phyloP scores from a whole-genome alignment of 2,888 invertebrate species.

The Ormyrus rosae region DNA sequence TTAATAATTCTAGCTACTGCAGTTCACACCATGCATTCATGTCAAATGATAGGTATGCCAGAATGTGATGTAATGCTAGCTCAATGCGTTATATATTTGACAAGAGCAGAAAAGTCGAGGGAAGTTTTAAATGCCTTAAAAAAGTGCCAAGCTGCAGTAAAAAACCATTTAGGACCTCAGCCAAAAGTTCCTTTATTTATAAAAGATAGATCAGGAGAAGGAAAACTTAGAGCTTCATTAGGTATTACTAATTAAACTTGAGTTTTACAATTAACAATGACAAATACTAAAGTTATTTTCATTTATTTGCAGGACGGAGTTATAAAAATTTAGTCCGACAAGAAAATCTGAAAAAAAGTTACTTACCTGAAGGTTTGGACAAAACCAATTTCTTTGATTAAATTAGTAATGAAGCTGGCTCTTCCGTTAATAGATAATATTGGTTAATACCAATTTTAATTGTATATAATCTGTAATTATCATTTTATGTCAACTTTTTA shows the following conservation, averaged over 20 bases:
- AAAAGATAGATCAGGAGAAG: conserved; percentile 54
- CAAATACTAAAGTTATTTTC: background rate
- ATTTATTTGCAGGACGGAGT: conserved; percentile 78
- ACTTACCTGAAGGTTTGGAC: conserved; percentile 82
- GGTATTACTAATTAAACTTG: conserved; percentile 54
- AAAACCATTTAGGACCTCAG: conserved; percentile 46
- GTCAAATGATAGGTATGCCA: conserved; percentile 89
- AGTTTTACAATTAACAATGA: background rate
- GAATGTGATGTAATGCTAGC: conserved; percentile 88
- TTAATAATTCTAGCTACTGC: conserved; percentile 79
- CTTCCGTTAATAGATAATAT: background rate
- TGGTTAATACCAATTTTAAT: background rate
- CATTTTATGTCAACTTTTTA: conserved; percentile 1
- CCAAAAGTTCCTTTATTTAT: conserved; percentile 51
- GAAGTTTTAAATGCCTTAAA: conserved; percentile 64
- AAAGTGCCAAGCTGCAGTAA: conserved; percentile 26
- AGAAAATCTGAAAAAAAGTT: conserved; percentile 77
- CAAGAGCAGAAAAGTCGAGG: conserved; percentile 85
- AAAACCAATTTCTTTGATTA: conserved; percentile 78
- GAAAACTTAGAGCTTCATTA: conserved; percentile 58
- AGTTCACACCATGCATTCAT: conserved; percentile 86
- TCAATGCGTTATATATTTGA: conserved; percentile 86
- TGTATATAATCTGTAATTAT: background rate
- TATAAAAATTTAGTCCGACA: conserved; percentile 77
- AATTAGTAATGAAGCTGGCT: background rate